Conservation (phyloP, 2,113 vertebrate genomes). For the Zosterops lateralis region DNA sequence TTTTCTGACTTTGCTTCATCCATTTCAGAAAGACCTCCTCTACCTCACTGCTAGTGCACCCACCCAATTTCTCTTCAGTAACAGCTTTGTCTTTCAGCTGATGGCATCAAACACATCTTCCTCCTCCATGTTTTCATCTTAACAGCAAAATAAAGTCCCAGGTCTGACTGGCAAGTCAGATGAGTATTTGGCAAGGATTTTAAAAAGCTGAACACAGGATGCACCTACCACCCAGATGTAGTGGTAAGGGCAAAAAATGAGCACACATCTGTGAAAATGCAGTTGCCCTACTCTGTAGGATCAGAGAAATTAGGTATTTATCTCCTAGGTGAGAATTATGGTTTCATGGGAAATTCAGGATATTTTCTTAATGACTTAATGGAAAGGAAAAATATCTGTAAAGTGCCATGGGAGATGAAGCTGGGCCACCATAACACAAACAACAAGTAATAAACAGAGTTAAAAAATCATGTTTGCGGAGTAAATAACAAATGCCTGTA, state of each 20-base stretch:
- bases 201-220: neutral
- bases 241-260: neutral
- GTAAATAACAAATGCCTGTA: neutral
- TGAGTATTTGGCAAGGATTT: neutral
- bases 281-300: neutral
- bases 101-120: neutral
- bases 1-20: neutral
- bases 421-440: neutral
- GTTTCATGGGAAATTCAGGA: neutral
- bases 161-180: neutral
- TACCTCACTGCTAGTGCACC: neutral
- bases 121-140: neutral
- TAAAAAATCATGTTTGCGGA: neutral
- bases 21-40: neutral
- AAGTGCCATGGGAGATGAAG: neutral
- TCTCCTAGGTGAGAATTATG: neutral
- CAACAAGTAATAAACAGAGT: neutral
- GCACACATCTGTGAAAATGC: neutral
- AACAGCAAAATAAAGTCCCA: neutral
- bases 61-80: neutral
- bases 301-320: neutral
- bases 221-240: neutral
- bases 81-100: neutral
- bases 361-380: neutral
- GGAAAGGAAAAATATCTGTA: neutral